These are phyloP conservation scores for Oscheius sp. DNA, from an alignment of 1,140 invertebrate genomes.

Conservation along the genomic window DNA sequence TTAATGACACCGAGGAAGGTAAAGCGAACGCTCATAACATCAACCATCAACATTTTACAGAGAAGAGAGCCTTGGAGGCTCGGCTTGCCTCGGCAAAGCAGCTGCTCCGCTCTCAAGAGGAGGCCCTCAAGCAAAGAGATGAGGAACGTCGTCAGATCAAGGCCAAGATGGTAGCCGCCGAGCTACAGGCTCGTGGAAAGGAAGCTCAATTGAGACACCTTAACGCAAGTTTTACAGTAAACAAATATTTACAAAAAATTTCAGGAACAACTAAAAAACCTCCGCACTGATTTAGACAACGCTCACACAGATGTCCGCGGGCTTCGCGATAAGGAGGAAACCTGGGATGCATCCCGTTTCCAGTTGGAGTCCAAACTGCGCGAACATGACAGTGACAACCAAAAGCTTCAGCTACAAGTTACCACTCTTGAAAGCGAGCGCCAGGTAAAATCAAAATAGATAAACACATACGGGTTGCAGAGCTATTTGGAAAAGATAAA, in stretches of 20 bases:
- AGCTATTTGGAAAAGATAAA: slow-evolving; percentile 53
- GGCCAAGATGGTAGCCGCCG: slow-evolving; percentile 56
- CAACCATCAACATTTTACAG: neutral
- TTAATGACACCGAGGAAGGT: slow-evolving; percentile 55
- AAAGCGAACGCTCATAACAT: neutral
- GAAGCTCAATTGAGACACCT: slow-evolving; percentile 59
- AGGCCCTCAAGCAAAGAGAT: slow-evolving; percentile 53
- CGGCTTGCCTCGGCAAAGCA: slow-evolving; percentile 54
- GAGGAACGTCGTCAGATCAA: slow-evolving; percentile 58
- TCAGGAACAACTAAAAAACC: slow-evolving; percentile 59
- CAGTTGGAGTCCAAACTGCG: slow-evolving; percentile 55
- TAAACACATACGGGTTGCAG: too few relatives aligned
- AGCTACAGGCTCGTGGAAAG: slow-evolving; percentile 57
- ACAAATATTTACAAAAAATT: slow-evolving; percentile 1
- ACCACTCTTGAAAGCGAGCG: slow-evolving; percentile 50
- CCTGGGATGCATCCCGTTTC: slow-evolving; percentile 51
- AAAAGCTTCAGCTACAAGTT: slow-evolving; percentile 50
- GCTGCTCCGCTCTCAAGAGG: slow-evolving; percentile 60
- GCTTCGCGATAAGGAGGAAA: slow-evolving; percentile 54
- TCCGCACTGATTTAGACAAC: slow-evolving; percentile 54
- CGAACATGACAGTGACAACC: slow-evolving; percentile 53
- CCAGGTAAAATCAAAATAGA: slow-evolving; percentile 27
- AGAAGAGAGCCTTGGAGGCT: slow-evolving; percentile 57
- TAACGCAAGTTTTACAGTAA: slow-evolving; percentile 43
- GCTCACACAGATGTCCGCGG: slow-evolving; percentile 56